Conservation (phyloP, 2,888 invertebrate species). For the Apodemia zela region DNA sequence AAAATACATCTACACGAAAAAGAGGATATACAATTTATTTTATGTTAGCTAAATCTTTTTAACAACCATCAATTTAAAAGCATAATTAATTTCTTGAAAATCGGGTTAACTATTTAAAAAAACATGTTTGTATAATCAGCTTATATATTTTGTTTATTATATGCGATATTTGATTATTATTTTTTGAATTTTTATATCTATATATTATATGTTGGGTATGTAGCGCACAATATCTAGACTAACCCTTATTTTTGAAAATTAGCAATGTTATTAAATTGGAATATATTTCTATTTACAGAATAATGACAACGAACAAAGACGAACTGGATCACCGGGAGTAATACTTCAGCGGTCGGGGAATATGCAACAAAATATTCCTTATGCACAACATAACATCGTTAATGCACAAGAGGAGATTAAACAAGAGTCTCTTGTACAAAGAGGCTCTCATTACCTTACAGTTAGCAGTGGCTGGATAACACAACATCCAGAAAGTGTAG, state of each 20-base stretch:
- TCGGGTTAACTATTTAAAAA: too few species aligned
- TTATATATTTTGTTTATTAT: too few species aligned
- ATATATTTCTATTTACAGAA: constrained; percentile 17
- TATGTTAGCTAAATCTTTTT: too few species aligned
- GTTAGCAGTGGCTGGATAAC: constrained; percentile 75
- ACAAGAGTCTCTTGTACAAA: constrained; percentile 61
- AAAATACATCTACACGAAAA: too few species aligned
- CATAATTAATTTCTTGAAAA: too few species aligned
- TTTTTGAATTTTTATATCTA: too few species aligned
- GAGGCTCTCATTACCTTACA: constrained; percentile 68
- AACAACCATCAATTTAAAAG: too few species aligned
- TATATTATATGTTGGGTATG: too few species aligned
- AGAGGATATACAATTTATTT: too few species aligned
- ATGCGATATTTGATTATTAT: too few species aligned
- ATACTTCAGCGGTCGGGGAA: constrained; percentile 45
- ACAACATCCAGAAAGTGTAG: constrained; percentile 58
- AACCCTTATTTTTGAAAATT: not conserved
- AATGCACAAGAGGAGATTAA: constrained; percentile 56
- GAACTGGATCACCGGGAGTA: constrained; percentile 50
- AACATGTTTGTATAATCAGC: too few species aligned
- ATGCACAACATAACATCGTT: constrained; percentile 47
- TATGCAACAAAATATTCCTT: constrained; percentile 45
- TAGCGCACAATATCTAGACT: too few species aligned
- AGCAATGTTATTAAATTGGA: not conserved
- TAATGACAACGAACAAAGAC: constrained; percentile 51